Evolutionary conservation across 2,888 invertebrate genomes (phyloP).

Genomic region (Archaeoteleia sp.): DNA sequence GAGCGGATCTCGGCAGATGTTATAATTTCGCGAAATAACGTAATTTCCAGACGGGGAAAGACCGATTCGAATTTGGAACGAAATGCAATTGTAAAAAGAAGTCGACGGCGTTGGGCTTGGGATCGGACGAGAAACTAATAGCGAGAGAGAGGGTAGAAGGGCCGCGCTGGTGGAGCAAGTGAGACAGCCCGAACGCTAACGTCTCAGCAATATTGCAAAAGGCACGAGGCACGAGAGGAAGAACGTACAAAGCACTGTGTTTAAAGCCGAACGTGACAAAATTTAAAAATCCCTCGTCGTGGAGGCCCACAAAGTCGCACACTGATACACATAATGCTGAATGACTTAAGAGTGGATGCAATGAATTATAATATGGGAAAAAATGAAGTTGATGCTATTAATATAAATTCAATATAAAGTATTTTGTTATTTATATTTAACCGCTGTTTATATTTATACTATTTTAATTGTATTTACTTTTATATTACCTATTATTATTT

Average conservation of each 20-base stretch:
- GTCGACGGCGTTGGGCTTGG: conserved; percentile 21
- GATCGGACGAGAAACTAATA: conserved; percentile 45
- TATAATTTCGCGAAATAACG: conserved; percentile 70
- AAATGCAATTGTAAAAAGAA: conserved; percentile 57
- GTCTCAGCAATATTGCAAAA: conserved; percentile 61
- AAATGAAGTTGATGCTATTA: too few relatives aligned
- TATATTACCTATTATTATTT: too few relatives aligned
- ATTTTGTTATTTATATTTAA: too few relatives aligned
- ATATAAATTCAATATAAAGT: too few relatives aligned
- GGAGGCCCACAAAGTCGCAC: conserved; percentile 14
- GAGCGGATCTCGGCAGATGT: conserved; percentile 62
- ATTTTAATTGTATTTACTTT: too few relatives aligned
- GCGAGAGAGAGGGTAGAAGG: conserved; percentile 30
- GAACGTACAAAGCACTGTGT: conserved; percentile 73
- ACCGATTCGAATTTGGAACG: conserved; percentile 59
- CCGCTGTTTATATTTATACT: too few relatives aligned
- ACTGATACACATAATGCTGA: conserved; percentile 32
- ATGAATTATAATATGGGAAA: not conserved
- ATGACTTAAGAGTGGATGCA: too few relatives aligned
- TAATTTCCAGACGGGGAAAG: conserved; percentile 59
- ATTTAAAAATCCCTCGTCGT: conserved; percentile 69
- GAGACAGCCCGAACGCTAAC: conserved; percentile 29
- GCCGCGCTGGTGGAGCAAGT: conserved; percentile 23
- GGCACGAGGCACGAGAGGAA: conserved; percentile 58
- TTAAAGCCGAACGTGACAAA: conserved; percentile 75